These are phyloP conservation scores for Allolobophora icterica DNA, from an alignment of 2,888 invertebrate genomes.

Conservation along the genomic window DNA sequence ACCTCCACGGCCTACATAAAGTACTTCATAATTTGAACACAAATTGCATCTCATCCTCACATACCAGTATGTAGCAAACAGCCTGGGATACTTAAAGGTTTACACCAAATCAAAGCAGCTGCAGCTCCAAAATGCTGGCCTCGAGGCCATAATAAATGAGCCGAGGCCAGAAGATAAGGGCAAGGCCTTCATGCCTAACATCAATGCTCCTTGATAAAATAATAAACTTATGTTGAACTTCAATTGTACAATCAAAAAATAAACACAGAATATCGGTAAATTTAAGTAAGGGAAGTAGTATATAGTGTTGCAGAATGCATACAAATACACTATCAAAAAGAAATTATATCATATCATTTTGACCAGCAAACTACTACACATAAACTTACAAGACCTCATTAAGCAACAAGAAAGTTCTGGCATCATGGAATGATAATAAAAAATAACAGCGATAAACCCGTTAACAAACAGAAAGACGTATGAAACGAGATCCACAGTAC, in stretches of 20 bases:
- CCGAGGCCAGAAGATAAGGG: not conserved
- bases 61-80: not conserved
- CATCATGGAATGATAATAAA: constrained; percentile 1
- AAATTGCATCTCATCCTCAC: too few species aligned
- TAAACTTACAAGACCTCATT: not conserved
- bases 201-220: not conserved
- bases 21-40: too few species aligned
- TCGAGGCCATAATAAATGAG: not conserved
- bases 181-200: not conserved
- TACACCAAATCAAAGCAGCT: not conserved
- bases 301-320: not conserved
- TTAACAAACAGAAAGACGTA: not conserved
- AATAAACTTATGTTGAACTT: too few species aligned
- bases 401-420: not conserved
- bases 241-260: too few species aligned
- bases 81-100: not conserved
- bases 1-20: too few species aligned
- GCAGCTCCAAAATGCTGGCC: not conserved
- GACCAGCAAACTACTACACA: not conserved
- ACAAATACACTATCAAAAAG: not conserved
- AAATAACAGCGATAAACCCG: not conserved
- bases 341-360: not conserved
- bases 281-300: not conserved
- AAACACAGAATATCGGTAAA: not conserved
- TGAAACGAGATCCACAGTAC: not conserved